Evolutionary conservation across 2,888 invertebrate genomes (phyloP).

Genomic region (Piscicola geometra): DNA sequence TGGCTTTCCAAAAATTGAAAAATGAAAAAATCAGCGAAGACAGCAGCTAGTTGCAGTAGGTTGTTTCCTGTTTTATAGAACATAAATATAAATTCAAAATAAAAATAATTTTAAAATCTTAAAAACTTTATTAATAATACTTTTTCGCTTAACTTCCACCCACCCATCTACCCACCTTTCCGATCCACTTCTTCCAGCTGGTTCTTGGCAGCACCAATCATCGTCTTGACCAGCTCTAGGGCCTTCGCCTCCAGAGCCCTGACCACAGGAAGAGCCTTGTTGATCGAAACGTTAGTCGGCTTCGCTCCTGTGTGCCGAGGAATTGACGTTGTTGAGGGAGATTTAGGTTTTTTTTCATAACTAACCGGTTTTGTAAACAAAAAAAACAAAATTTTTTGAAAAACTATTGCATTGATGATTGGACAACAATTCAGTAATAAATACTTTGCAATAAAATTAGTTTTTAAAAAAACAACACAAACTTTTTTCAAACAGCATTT

Average conservation of each 20-base stretch:
- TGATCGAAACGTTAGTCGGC: constrained; percentile 53
- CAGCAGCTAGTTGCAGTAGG: constrained; percentile 33
- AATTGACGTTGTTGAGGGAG: constrained; percentile 56
- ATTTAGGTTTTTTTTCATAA: constrained; percentile 56
- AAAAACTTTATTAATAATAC: no score
- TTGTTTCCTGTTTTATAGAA: neutral
- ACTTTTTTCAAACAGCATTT: no score
- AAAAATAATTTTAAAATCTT: neutral
- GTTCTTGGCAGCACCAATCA: constrained; percentile 53
- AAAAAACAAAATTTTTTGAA: no score
- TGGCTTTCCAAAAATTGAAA: constrained; percentile 21
- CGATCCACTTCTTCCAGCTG: constrained; percentile 53
- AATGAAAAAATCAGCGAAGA: constrained; percentile 30
- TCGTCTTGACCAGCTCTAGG: constrained; percentile 50
- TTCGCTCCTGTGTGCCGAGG: constrained; percentile 53
- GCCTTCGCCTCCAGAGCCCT: constrained; percentile 55
- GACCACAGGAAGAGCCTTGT: constrained; percentile 55
- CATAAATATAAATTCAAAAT: neutral
- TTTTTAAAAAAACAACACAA: no score
- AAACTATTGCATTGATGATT: no score
- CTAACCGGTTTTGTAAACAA: constrained; percentile 51
- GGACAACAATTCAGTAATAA: no score
- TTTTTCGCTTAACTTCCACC: no score
- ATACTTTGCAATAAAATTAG: no score
- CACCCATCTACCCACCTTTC: constrained; percentile 52